A percentile compares a stretch with the other conserved stretches of the same genome.
Conservation (phyloP, 2,113 vertebrate genomes). For the Myxocyprinus asiaticus region DNA sequence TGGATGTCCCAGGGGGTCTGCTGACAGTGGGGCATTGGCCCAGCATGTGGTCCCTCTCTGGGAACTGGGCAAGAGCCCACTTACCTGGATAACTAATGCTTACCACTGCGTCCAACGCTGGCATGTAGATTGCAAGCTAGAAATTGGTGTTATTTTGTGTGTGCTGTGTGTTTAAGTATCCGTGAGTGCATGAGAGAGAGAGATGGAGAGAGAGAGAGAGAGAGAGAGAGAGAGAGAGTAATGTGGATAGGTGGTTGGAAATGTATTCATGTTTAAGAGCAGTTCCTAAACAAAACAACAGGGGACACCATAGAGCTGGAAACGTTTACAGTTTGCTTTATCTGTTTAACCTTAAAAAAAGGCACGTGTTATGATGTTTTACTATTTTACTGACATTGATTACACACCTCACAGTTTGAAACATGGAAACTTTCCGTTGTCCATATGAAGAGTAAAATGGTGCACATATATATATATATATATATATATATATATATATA, state of each 20-base stretch:
- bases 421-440: background rate
- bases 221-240: background rate
- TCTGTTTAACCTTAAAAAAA: background rate
- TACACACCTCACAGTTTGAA: background rate
- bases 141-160: background rate
- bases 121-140: slow-evolving; percentile 30
- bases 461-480: too few relatives aligned
- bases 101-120: slow-evolving; percentile 28
- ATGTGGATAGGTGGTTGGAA: background rate
- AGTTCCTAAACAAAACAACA: slow-evolving; percentile 38
- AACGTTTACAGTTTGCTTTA: background rate
- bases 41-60: slow-evolving; percentile 40
- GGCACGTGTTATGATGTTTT: background rate
- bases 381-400: background rate
- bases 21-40: slow-evolving; percentile 41
- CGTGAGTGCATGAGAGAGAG: background rate
- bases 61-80: slow-evolving; percentile 29
- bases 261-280: background rate
- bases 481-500: too few relatives aligned
- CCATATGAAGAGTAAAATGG: background rate
- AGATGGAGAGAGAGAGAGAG: background rate
- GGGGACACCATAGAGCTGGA: slow-evolving; percentile 46
- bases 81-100: slow-evolving; percentile 47
- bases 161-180: slow-evolving; percentile 1
- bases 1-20: background rate